Percentiles rank a stretch among this genome's conserved stretches.
Conservation (phyloP, 2,888 invertebrate genomes). For the Amphipyra berbera region DNA sequence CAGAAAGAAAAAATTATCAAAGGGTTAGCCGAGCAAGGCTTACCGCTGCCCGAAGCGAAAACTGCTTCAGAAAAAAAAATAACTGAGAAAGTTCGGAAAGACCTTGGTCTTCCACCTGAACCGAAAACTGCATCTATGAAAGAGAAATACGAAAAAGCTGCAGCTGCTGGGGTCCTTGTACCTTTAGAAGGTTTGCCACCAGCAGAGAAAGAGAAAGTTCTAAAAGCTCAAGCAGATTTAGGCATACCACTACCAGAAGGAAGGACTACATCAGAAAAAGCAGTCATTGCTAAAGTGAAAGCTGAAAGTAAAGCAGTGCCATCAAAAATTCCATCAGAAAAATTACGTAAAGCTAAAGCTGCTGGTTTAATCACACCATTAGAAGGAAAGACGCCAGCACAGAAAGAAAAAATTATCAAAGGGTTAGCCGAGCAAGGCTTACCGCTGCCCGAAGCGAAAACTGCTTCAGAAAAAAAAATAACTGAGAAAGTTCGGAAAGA, state of each 20-base stretch:
- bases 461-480: constrained; percentile 57
- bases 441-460: constrained; percentile 47
- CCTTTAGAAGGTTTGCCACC: constrained; percentile 12
- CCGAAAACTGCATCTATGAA: constrained; percentile 53
- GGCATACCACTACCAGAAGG: constrained; percentile 28
- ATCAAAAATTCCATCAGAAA: constrained; percentile 34
- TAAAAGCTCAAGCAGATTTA: constrained; percentile 7
- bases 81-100: constrained; percentile 9
- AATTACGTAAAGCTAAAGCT: constrained; percentile 45
- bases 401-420: constrained; percentile 60
- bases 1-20: constrained; percentile 20
- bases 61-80: constrained; percentile 31
- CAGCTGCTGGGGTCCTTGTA: constrained; percentile 44
- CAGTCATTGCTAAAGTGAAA: constrained; percentile 49
- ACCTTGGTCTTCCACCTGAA: constrained; percentile 56
- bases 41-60: constrained; percentile 30
- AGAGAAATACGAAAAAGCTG: constrained; percentile 51
- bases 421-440: constrained; percentile 35
- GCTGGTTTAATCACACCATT: constrained; percentile 39
- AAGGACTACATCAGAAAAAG: constrained; percentile 53
- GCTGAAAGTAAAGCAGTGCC: constrained; percentile 24
- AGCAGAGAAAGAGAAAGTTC: constrained; percentile 2
- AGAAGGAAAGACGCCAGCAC: constrained; percentile 32
- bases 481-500: constrained; percentile 62
- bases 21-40: constrained; percentile 13